Base-by-base conservation (phyloP, 1,140 invertebrate species). In the Cydia strobilella region DNA sequence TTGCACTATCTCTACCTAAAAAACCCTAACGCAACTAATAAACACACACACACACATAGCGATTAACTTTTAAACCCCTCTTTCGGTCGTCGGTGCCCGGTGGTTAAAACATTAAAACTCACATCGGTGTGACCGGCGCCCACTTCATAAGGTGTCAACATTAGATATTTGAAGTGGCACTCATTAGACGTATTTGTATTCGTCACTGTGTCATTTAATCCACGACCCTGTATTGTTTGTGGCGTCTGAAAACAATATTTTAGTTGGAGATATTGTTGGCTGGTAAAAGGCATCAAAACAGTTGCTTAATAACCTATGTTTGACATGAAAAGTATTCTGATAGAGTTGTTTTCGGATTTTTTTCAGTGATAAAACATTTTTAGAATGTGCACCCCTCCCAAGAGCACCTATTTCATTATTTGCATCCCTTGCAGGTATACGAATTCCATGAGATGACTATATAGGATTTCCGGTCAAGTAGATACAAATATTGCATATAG, bases 171-270 rank as follows among this genome's bases (percentile, higher is more conserved):
- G 63, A n/a, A 39, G n/a, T 69, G 65, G 5, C 31, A 42, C 65
- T 69, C 65, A 69, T 69, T 69, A 69, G 65, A 69, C 18, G 65
- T 10, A n/a, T 69, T 39, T 69, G 65, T 31, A 27, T 31, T 66
- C 27, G 4, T 3, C 2, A 18, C 65, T 9, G 65, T 69, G 65
- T 69, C 31, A 69, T 69, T 69, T 69, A 35, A 65, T 31, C 35
- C 65, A 18, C 13, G 15, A 9, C 27, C 35, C 31, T 69, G 20
- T 39, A 39, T 35, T 7, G n/a, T n/a, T n/a, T 20, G 23, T 27
- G 15, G 6, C 23, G 9, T 31, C 4, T 65, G 12, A 31, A 6
- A 18, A 31, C 4, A 12, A 15, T 62, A 27, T 15, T 10, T n/a
- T 35, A 69, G 9, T 69, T 69, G 31, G 15, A 69, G 18, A 69